Evolutionary conservation across 2,888 invertebrate genomes (phyloP).

Genomic region (Frankliniella intonsa): DNA sequence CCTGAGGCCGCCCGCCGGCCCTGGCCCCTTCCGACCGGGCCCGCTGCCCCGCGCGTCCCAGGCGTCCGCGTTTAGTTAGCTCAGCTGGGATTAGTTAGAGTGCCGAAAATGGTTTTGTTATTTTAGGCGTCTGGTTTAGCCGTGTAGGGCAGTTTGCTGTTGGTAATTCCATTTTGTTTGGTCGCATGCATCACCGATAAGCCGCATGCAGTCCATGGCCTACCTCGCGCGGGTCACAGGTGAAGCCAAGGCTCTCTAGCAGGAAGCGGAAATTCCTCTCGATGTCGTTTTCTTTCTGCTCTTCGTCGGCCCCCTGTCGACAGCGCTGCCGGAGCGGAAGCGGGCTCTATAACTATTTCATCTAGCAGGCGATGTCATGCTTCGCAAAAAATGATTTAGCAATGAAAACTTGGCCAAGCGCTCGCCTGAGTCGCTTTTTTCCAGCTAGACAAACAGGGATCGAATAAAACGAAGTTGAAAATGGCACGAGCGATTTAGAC

Average conservation of each 20-base stretch:
- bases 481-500: not conserved
- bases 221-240: conserved; percentile 20
- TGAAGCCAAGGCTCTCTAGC: conserved; percentile 22
- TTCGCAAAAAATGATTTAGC: not conserved
- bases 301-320: not conserved
- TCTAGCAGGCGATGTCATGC: conserved; percentile 1
- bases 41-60: no score
- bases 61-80: no score
- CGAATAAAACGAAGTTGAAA: not conserved
- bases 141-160: no score
- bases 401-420: not conserved
- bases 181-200: no score
- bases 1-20: no score
- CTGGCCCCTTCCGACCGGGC: no score
- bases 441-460: not conserved
- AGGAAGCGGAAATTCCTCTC: conserved; percentile 22
- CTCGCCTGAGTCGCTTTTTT: not conserved
- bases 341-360: not conserved
- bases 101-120: no score
- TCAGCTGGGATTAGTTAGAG: no score
- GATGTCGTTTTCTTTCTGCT: conserved; percentile 10
- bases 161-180: no score
- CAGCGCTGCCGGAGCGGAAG: conserved; percentile 3
- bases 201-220: not conserved
- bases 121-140: no score